Conservation (phyloP, 2,888 invertebrate genomes). For the Neoitamus cyanurus region DNA sequence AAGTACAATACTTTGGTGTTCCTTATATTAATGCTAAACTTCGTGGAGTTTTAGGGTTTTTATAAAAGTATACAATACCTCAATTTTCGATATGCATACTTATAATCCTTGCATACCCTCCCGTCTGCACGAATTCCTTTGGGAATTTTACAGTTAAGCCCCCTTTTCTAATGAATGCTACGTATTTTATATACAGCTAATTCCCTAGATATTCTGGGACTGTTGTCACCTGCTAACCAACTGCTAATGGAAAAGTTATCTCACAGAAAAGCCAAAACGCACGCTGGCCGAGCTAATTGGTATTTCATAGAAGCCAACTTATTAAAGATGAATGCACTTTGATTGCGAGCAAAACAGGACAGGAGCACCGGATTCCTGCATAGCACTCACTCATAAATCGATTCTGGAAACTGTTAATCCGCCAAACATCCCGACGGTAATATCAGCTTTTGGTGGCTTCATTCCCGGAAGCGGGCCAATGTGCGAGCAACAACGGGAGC, state of each 20-base stretch:
- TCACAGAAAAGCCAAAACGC: neutral
- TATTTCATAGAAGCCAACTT: neutral
- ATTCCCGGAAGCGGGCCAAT: neutral
- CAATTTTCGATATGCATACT: too few relatives aligned
- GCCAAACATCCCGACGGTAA: neutral
- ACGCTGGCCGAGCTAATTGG: neutral
- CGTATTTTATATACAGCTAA: neutral
- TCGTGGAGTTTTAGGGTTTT: too few relatives aligned
- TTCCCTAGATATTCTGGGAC: neutral
- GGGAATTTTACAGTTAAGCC: neutral
- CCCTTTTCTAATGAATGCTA: neutral
- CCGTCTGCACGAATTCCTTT: too few relatives aligned
- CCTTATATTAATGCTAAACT: too few relatives aligned
- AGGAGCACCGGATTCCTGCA: neutral
- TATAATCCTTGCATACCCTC: too few relatives aligned
- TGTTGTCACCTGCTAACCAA: neutral
- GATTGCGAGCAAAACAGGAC: neutral
- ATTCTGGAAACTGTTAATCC: conserved; percentile 11
- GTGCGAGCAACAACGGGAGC: neutral
- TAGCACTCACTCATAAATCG: neutral
- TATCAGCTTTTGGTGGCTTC: conserved; percentile 5
- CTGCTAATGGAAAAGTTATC: neutral
- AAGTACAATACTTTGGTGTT: too few relatives aligned
- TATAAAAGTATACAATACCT: too few relatives aligned
- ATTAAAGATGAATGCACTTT: neutral